Evolutionary conservation across 2,113 vertebrate species (phyloP).

Genomic region (Erinaceus europaeus): DNA sequence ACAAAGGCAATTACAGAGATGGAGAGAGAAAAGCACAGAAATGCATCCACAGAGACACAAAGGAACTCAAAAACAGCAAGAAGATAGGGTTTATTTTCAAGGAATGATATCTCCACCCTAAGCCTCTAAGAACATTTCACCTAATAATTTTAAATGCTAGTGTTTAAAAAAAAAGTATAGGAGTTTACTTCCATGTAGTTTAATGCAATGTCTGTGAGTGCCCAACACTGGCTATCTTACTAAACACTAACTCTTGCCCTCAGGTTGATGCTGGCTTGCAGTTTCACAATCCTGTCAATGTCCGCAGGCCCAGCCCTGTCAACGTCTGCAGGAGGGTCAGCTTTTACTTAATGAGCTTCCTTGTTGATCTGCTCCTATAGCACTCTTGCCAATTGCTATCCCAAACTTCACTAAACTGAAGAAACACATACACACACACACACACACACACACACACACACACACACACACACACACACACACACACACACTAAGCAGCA

Average conservation of each 20-base stretch:
- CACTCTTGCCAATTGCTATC: not conserved
- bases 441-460: too few relatives aligned
- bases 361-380: not conserved
- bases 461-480: too few relatives aligned
- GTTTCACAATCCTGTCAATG: not conserved
- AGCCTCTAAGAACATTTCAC: not conserved
- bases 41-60: not conserved
- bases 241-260: not conserved
- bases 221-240: not conserved
- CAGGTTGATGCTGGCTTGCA: not conserved
- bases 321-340: not conserved
- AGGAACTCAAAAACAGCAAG: not conserved
- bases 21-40: not conserved
- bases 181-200: not conserved
- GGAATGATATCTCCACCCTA: not conserved
- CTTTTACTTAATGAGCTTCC: not conserved
- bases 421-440: too few relatives aligned
- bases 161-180: not conserved
- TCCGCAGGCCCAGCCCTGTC: not conserved
- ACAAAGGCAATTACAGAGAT: not conserved
- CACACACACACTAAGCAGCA: too few relatives aligned
- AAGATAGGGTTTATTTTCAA: not conserved
- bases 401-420: not conserved
- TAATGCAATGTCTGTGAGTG: not conserved
- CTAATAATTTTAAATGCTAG: constrained; percentile 26